Evolutionary conservation across 2,113 vertebrate genomes (phyloP).

Genomic region (Tetrax tetrax): DNA sequence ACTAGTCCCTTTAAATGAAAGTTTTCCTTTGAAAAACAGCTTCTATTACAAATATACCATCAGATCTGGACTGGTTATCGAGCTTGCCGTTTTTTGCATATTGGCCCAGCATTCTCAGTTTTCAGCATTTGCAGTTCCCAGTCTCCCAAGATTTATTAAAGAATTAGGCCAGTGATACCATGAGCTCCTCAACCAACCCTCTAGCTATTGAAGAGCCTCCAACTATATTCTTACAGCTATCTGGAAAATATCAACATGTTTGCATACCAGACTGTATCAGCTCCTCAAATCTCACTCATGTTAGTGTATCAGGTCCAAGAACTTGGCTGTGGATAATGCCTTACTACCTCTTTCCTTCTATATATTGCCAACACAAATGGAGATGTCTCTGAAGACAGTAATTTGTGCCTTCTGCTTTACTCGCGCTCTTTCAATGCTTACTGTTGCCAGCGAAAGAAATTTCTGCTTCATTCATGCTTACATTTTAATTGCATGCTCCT

Average conservation of each 20-base stretch:
- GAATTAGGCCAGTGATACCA: background rate
- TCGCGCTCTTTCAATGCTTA: background rate
- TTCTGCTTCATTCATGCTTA: constrained; percentile 13
- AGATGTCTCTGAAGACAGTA: constrained; percentile 20
- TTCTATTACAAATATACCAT: background rate
- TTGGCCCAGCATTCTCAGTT: background rate
- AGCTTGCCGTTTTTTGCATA: background rate
- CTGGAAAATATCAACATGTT: constrained; percentile 25
- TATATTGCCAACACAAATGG: constrained; percentile 12
- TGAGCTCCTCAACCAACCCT: background rate
- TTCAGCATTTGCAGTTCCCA: background rate
- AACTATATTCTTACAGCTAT: background rate
- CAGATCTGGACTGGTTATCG: background rate
- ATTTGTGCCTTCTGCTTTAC: constrained; percentile 14
- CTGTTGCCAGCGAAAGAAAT: background rate
- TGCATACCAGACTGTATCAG: background rate
- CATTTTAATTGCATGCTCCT: background rate
- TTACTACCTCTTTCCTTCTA: background rate
- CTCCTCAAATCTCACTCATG: background rate
- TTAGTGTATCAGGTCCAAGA: constrained; percentile 10
- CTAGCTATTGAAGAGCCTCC: background rate
- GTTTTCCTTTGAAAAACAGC: background rate
- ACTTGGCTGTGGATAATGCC: background rate
- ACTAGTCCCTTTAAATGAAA: background rate
- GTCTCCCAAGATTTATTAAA: constrained; percentile 14